Evolutionary conservation across 2,113 vertebrate genomes (phyloP).

Genomic region (Rhinoptilus africanus): DNA sequence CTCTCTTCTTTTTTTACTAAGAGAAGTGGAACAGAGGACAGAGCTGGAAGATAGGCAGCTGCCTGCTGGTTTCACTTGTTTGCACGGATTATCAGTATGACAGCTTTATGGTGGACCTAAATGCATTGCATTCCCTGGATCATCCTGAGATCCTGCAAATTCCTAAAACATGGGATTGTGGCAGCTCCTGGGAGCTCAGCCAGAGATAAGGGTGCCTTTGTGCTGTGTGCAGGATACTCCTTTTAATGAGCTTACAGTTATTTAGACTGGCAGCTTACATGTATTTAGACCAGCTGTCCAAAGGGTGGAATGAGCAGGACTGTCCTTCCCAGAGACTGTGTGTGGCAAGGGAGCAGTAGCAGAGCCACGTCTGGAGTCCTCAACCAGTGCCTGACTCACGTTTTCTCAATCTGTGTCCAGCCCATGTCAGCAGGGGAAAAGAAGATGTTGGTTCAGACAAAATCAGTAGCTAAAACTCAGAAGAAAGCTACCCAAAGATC

Average conservation of each 20-base stretch:
- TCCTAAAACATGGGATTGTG: not conserved
- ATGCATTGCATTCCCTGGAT: not conserved
- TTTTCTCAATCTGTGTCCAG: not conserved
- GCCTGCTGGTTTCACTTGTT: not conserved
- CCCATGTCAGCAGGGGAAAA: not conserved
- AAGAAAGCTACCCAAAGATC: not conserved
- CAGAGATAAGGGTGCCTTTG: not conserved
- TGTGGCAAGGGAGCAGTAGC: not conserved
- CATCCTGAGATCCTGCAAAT: not conserved
- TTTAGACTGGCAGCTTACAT: not conserved
- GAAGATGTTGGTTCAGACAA: not conserved
- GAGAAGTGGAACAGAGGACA: not conserved
- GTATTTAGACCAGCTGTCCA: not conserved
- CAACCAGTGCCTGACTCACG: not conserved
- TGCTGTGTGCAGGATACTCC: not conserved
- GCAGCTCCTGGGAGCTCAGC: not conserved
- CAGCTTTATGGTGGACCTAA: not conserved
- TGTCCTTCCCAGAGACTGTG: not conserved
- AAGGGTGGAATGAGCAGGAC: not conserved
- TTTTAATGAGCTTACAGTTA: not conserved
- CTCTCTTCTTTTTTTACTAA: not conserved
- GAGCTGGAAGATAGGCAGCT: not conserved
- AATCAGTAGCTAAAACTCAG: not conserved
- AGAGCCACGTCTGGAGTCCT: not conserved
- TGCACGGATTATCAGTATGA: not conserved